These are phyloP conservation scores for Sisor rabdophorus DNA, from an alignment of 2,113 vertebrate genomes.

Conservation along the genomic window DNA sequence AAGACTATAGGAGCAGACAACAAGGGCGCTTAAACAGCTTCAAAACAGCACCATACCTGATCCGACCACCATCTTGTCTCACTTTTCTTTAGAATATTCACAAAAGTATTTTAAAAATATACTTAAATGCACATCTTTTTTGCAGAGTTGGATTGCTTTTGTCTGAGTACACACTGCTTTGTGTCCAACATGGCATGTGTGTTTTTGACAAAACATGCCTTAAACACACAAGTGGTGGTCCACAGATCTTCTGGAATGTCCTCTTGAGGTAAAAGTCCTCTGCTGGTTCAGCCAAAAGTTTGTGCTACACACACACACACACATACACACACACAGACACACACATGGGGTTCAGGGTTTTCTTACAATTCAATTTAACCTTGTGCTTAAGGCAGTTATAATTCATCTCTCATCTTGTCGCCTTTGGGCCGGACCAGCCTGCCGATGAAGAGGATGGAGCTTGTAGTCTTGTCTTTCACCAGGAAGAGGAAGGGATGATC, in stretches of 20 bases:
- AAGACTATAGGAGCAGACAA: neutral
- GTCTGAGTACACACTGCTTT: constrained; percentile 11
- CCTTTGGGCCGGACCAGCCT: constrained; percentile 87
- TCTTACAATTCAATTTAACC: neutral
- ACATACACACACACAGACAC: constrained; percentile 28
- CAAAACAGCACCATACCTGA: neutral
- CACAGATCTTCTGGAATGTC: constrained; percentile 52
- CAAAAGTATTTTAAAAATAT: neutral
- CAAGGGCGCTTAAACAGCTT: neutral
- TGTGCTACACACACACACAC: neutral
- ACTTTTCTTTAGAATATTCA: neutral
- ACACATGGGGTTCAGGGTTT: neutral
- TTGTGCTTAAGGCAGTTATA: constrained; percentile 65
- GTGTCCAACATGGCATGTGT: constrained; percentile 23
- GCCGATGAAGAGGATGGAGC: constrained; percentile 87
- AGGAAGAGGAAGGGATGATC: constrained; percentile 95
- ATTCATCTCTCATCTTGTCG: constrained; percentile 90
- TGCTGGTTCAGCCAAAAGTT: neutral
- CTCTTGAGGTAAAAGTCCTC: constrained; percentile 30
- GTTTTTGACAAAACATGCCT: constrained; percentile 39
- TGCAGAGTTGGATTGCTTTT: constrained; percentile 9
- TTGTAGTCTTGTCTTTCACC: constrained; percentile 87
- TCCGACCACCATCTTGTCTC: neutral
- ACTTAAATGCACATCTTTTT: neutral
- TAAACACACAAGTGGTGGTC: constrained; percentile 25